phyloP scores from a whole-genome alignment of 2,797 vertebrate species.

The Xerus rutilus region DNA sequence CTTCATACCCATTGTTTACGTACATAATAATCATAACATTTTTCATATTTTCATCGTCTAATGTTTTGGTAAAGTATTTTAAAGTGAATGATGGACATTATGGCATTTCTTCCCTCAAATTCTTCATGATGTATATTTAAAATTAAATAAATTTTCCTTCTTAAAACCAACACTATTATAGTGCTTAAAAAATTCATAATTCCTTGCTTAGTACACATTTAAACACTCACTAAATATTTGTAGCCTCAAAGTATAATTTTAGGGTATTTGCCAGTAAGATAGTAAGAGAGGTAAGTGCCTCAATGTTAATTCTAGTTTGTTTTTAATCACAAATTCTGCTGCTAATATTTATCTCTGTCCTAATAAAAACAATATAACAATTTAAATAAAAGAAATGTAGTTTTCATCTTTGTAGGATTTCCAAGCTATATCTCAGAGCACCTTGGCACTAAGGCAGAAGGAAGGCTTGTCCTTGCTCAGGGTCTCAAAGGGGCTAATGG shows the following conservation, averaged over 20 bases:
- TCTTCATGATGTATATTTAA: constrained; percentile 20
- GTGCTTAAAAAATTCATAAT: background rate
- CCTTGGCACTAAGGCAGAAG: background rate
- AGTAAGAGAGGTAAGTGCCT: background rate
- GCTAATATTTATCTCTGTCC: no score
- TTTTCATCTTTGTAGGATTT: background rate
- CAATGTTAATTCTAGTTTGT: no score
- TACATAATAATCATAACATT: background rate
- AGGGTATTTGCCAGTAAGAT: background rate
- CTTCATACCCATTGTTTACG: background rate
- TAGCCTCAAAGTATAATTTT: background rate
- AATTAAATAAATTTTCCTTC: background rate
- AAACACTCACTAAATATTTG: background rate
- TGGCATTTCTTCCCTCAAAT: background rate
- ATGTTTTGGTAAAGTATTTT: constrained; percentile 47
- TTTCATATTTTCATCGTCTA: constrained; percentile 16
- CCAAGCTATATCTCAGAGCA: background rate
- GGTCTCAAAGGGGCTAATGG: background rate
- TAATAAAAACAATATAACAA: no score
- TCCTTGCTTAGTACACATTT: background rate
- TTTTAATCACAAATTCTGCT: no score
- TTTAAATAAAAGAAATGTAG: background rate
- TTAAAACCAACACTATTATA: background rate
- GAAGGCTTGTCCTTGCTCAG: background rate
- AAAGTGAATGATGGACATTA: constrained; percentile 16